Evolutionary conservation across 2,113 vertebrate genomes (phyloP).

Genomic region (Serinus canaria): DNA sequence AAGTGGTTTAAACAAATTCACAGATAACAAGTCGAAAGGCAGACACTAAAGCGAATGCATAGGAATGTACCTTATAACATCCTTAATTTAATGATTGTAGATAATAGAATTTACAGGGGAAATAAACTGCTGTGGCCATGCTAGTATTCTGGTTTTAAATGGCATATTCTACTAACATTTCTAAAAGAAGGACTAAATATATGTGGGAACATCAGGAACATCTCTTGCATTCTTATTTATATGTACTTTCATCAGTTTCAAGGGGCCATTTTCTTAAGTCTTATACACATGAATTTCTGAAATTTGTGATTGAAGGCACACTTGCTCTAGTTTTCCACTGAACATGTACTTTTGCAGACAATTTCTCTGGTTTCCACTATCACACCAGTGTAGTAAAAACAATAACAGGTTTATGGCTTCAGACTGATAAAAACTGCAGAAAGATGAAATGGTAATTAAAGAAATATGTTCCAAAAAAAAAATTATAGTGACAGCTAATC

Average conservation of each 20-base stretch:
- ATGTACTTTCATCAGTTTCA: neutral
- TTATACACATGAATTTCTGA: neutral
- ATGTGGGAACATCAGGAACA: neutral
- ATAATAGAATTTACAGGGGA: neutral
- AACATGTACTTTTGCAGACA: neutral
- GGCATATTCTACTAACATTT: neutral
- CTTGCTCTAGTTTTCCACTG: neutral
- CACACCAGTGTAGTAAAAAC: neutral
- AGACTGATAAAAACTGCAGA: neutral
- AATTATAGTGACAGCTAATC: constrained; percentile 23
- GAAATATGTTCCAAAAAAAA: neutral
- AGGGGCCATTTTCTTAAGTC: neutral
- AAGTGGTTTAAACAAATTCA: neutral
- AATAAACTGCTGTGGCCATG: neutral
- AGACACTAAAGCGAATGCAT: neutral
- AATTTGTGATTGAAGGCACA: neutral
- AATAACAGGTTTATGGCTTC: neutral
- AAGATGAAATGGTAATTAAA: neutral
- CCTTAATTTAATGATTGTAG: neutral
- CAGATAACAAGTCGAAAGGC: neutral
- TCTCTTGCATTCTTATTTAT: neutral
- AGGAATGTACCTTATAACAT: neutral
- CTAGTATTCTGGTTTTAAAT: neutral
- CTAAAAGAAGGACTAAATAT: neutral
- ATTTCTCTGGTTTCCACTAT: neutral